Percentiles rank a stretch among this genome's conserved stretches.
Conservation (phyloP, 2,888 invertebrate genomes). For the Steromphala cineraria region DNA sequence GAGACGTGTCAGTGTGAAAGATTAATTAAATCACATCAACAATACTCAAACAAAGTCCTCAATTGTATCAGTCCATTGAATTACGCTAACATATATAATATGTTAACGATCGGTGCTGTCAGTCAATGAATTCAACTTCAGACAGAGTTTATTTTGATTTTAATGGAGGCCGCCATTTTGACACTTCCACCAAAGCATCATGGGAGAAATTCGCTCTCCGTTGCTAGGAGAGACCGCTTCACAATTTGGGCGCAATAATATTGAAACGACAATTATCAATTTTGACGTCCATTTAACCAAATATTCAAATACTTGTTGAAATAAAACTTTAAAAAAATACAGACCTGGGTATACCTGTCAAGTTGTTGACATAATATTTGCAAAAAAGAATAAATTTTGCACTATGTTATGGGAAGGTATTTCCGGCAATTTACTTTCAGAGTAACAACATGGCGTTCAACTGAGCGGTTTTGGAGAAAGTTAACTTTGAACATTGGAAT, state of each 20-base stretch:
- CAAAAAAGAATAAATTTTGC: not conserved
- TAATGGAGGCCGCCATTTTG: conserved; percentile 31
- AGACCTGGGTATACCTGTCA: too few species aligned
- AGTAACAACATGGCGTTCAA: conserved; percentile 13
- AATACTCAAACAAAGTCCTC: too few species aligned
- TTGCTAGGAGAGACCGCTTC: conserved; percentile 1
- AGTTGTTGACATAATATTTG: not conserved
- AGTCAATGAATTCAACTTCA: not conserved
- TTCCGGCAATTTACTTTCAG: not conserved
- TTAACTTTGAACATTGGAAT: too few species aligned
- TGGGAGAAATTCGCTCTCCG: not conserved
- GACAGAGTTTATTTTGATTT: not conserved
- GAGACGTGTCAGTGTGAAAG: too few species aligned
- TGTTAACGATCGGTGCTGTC: too few species aligned
- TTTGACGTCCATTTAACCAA: too few species aligned
- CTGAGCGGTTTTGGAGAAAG: too few species aligned
- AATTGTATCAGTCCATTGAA: too few species aligned
- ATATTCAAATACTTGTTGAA: too few species aligned
- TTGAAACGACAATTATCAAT: not conserved
- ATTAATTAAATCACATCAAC: too few species aligned
- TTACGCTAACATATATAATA: too few species aligned
- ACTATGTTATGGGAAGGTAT: not conserved
- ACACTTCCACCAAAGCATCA: not conserved
- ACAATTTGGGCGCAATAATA: conserved; percentile 12
- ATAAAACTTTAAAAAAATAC: too few species aligned